phyloP scores from a whole-genome alignment of 2,113 vertebrate species.

The Accipiter virgatus region DNA sequence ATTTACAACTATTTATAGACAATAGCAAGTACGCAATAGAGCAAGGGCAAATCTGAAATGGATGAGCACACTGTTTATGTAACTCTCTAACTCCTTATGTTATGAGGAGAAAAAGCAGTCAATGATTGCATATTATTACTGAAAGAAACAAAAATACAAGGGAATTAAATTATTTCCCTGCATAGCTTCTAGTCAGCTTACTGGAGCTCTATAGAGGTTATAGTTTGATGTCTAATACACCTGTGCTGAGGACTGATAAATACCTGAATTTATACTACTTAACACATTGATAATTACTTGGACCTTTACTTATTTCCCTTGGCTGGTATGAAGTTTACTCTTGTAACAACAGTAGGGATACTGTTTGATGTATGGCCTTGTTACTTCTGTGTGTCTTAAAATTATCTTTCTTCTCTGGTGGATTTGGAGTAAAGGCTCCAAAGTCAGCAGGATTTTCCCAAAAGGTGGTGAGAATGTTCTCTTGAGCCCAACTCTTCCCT shows the following conservation, averaged over 20 bases:
- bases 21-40: not conserved
- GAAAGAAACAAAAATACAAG: not conserved
- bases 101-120: not conserved
- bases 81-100: not conserved
- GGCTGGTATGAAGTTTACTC: not conserved
- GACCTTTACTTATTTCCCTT: not conserved
- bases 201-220: not conserved
- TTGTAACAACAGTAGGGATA: not conserved
- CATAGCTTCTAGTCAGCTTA: not conserved
- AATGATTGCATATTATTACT: not conserved
- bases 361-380: not conserved
- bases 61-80: not conserved
- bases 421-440: not conserved
- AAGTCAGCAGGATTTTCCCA: not conserved
- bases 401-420: not conserved
- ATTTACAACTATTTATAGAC: constrained; percentile 49
- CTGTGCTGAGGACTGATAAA: not conserved
- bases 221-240: not conserved
- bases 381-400: not conserved
- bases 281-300: not conserved
- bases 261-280: not conserved
- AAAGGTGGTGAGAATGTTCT: not conserved
- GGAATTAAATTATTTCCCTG: not conserved
- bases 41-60: constrained; percentile 39
- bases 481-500: not conserved